Evolutionary conservation across 2,888 invertebrate genomes (phyloP).

Genomic region (Synanthedon vespiformis): DNA sequence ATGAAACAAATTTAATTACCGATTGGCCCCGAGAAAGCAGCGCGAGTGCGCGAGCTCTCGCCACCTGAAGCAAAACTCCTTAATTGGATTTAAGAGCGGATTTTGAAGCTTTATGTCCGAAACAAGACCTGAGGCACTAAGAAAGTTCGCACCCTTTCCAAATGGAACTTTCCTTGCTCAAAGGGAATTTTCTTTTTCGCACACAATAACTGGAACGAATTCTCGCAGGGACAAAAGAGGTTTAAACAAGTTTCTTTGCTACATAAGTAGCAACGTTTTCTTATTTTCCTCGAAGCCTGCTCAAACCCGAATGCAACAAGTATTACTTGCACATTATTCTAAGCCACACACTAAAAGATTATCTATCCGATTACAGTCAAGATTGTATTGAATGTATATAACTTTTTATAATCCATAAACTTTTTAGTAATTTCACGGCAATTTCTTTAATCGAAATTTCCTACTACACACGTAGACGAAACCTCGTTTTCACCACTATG

Average conservation of each 20-base stretch:
- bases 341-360: background rate
- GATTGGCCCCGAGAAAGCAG: conserved; percentile 14
- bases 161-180: conserved; percentile 11
- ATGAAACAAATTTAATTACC: conserved; percentile 23
- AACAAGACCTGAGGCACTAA: conserved; percentile 11
- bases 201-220: conserved; percentile 15
- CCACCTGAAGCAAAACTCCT: conserved; percentile 16
- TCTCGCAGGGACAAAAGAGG: conserved; percentile 11
- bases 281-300: conserved; percentile 22
- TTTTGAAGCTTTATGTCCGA: conserved; percentile 15
- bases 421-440: conserved; percentile 32
- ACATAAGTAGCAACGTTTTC: background rate
- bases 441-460: conserved; percentile 14
- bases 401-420: conserved; percentile 13
- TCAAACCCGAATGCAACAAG: conserved; percentile 30
- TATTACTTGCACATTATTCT: conserved; percentile 10
- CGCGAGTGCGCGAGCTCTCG: background rate
- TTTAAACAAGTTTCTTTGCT: too few relatives aligned
- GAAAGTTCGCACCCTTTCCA: conserved; percentile 18
- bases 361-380: background rate
- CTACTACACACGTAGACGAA: too few relatives aligned
- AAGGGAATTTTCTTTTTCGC: conserved; percentile 9
- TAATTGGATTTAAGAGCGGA: conserved; percentile 19
- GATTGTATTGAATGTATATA: background rate
- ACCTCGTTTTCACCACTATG: too few relatives aligned